These are phyloP conservation scores for Urocolius indicus DNA, from an alignment of 2,113 vertebrate genomes.

Conservation along the genomic window DNA sequence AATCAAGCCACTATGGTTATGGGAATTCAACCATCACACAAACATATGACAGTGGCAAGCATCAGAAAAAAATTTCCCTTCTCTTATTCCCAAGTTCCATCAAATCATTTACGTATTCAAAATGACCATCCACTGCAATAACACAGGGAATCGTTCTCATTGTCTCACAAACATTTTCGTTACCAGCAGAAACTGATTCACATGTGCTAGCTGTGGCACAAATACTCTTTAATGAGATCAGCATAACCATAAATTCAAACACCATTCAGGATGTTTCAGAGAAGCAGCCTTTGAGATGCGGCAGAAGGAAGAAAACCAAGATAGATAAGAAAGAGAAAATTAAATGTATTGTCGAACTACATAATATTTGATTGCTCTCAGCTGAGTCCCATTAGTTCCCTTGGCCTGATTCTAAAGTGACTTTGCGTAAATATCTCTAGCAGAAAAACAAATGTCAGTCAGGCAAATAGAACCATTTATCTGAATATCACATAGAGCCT, in stretches of 20 bases:
- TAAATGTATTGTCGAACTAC: neutral
- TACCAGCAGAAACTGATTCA: neutral
- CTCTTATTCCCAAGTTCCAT: neutral
- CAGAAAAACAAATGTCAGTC: neutral
- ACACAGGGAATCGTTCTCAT: fast-evolving
- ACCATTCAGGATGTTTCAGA: neutral
- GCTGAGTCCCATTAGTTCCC: neutral
- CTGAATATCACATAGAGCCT: neutral
- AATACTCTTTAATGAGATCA: neutral
- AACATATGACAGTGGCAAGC: neutral
- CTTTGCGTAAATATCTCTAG: neutral
- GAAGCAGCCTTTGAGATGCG: neutral
- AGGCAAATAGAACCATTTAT: neutral
- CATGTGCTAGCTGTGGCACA: neutral
- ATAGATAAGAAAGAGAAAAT: neutral
- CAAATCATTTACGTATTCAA: neutral
- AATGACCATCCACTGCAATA: neutral
- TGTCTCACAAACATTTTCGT: neutral
- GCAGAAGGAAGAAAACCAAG: neutral
- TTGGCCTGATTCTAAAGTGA: neutral
- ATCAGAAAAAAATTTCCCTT: neutral
- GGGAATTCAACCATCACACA: fast-evolving
- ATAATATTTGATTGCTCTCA: neutral
- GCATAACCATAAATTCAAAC: neutral
- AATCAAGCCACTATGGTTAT: neutral